phyloP scores from a whole-genome alignment of 2,888 invertebrate species.

The Branchellion lobata region DNA sequence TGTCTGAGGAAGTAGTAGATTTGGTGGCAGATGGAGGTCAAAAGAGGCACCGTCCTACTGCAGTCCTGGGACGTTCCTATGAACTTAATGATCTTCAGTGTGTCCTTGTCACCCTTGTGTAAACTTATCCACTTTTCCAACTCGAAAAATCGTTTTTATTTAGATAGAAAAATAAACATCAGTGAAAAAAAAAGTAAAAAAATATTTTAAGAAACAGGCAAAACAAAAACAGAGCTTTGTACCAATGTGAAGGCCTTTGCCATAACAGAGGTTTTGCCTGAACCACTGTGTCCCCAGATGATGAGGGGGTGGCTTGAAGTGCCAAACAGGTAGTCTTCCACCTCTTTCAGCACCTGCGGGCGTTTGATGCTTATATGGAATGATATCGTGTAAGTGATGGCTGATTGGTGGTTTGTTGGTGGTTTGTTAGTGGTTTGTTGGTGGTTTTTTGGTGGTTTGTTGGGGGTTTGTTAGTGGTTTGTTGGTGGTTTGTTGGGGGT shows the following conservation, averaged over 20 bases:
- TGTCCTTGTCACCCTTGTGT: background rate
- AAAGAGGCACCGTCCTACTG: conserved; percentile 86
- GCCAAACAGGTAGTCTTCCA: conserved; percentile 63
- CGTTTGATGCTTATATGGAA: background rate
- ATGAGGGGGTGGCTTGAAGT: conserved; percentile 81
- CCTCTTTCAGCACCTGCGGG: conserved; percentile 51
- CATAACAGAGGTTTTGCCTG: conserved; percentile 92
- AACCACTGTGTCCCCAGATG: conserved; percentile 91
- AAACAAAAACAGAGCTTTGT: conserved; percentile 23
- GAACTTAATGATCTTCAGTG: conserved; percentile 65
- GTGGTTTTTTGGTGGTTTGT: too few relatives aligned
- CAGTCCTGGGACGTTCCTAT: conserved; percentile 96
- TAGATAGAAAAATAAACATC: too few relatives aligned
- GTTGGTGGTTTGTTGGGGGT: too few relatives aligned
- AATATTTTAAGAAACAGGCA: background rate
- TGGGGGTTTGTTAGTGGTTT: too few relatives aligned
- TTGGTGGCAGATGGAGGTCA: conserved; percentile 87
- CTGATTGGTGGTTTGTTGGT: too few relatives aligned
- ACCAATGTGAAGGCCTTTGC: conserved; percentile 78
- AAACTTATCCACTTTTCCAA: conserved; percentile 35
- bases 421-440: too few relatives aligned
- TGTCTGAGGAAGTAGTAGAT: conserved; percentile 67
- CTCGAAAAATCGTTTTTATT: conserved; percentile 13
- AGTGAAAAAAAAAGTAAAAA: too few relatives aligned
- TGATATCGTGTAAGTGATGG: conserved; percentile 15